Evolutionary conservation across 2,797 vertebrate genomes (phyloP).

Genomic region (Myotis vivesi): DNA sequence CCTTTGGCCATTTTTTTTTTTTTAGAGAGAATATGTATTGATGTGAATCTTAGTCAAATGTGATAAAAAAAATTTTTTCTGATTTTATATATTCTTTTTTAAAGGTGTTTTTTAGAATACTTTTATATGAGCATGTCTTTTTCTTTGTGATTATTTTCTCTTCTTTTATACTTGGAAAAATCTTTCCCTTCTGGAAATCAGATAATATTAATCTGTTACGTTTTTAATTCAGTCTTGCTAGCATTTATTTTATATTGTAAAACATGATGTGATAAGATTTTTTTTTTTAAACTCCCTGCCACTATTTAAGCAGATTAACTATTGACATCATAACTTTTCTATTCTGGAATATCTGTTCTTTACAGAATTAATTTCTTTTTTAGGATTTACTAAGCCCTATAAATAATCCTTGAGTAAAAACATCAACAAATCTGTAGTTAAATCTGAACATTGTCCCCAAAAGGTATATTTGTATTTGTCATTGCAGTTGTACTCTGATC

Average conservation of each 20-base stretch:
- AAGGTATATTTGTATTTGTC: background rate
- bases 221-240: background rate
- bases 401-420: background rate
- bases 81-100: background rate
- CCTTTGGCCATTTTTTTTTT: background rate
- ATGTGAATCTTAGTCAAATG: conserved; percentile 1
- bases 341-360: background rate
- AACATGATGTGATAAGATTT: background rate
- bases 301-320: background rate
- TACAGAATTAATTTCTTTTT: background rate
- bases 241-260: background rate
- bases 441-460: background rate
- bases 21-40: background rate
- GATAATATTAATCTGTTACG: background rate
- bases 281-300: too few species aligned
- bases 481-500: background rate
- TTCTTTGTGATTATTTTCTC: background rate
- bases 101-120: background rate
- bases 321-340: background rate
- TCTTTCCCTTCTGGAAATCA: background rate
- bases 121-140: background rate
- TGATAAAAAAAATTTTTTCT: background rate
- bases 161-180: background rate
- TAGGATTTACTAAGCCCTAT: background rate
- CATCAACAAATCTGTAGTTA: background rate